A percentile compares a stretch with the other conserved stretches of the same genome.
These are phyloP conservation scores for Chrysolophus pictus DNA, from an alignment of 2,797 vertebrate species.

Conservation along the genomic window DNA sequence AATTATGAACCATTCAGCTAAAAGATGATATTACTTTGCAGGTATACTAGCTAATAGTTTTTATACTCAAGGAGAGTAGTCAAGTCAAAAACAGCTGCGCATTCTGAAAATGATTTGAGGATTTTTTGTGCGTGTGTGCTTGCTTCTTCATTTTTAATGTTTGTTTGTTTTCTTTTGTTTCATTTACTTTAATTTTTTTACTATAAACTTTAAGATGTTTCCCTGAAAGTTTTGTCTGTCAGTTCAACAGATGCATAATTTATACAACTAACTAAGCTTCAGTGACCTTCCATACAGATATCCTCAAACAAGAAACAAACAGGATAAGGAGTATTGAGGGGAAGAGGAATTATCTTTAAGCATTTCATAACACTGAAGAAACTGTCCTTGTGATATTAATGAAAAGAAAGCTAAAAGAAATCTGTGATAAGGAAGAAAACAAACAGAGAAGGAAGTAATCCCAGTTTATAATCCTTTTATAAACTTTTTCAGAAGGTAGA, in stretches of 20 bases:
- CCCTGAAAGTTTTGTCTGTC: background rate
- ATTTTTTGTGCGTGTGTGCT: background rate
- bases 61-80: background rate
- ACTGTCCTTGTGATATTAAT: slow-evolving; percentile 17
- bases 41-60: background rate
- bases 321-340: background rate
- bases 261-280: background rate
- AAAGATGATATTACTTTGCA: background rate
- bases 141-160: no score
- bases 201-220: background rate
- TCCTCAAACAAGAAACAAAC: background rate
- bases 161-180: accelerated
- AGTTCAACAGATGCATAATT: background rate
- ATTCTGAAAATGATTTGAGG: background rate
- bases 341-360: background rate
- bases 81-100: background rate
- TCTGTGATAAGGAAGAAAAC: background rate
- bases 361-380: background rate
- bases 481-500: background rate
- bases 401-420: background rate
- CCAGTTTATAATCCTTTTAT: background rate
- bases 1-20: background rate
- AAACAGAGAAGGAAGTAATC: slow-evolving; percentile 35
- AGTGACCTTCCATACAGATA: background rate
- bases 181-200: background rate